Evolutionary conservation across 2,888 invertebrate genomes (phyloP).

Genomic region (Ectobius pallidus): DNA sequence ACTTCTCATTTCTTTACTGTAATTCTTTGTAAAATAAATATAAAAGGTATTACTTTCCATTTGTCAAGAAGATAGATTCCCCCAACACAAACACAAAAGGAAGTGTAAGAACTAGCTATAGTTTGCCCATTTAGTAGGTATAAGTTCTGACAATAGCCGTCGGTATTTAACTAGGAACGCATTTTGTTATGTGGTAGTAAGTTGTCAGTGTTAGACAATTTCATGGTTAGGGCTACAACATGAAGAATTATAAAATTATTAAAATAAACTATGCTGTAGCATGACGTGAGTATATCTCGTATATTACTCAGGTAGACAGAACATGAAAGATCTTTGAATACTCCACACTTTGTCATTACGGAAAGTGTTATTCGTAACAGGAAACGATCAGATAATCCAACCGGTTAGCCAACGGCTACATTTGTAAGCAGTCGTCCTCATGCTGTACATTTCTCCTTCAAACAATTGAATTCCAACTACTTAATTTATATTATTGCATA

Average conservation of each 20-base stretch:
- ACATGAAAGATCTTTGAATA: not conserved
- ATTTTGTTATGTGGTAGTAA: not conserved
- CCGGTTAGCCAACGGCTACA: not conserved
- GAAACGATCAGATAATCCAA: conserved; percentile 14
- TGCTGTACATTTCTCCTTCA: not conserved
- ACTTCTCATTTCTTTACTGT: no score
- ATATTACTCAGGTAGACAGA: not conserved
- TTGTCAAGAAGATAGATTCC: no score
- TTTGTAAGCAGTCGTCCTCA: not conserved
- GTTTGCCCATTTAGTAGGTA: no score
- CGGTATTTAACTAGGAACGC: not conserved
- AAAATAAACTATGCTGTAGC: conserved; percentile 7
- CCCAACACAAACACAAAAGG: no score
- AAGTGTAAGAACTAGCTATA: no score
- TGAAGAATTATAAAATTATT: conserved; percentile 20
- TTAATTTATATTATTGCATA: no score
- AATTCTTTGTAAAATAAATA: no score
- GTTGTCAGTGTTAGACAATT: not conserved
- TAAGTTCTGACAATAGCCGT: not conserved
- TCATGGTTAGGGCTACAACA: not conserved
- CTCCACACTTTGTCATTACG: not conserved
- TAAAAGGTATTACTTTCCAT: no score
- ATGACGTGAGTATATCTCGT: not conserved
- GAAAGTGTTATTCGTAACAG: not conserved
- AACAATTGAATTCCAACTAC: not conserved